A percentile compares a stretch with the other conserved stretches of the same genome.
phyloP scores from a whole-genome alignment of 2,888 invertebrate genomes.

The Torymus texanus region DNA sequence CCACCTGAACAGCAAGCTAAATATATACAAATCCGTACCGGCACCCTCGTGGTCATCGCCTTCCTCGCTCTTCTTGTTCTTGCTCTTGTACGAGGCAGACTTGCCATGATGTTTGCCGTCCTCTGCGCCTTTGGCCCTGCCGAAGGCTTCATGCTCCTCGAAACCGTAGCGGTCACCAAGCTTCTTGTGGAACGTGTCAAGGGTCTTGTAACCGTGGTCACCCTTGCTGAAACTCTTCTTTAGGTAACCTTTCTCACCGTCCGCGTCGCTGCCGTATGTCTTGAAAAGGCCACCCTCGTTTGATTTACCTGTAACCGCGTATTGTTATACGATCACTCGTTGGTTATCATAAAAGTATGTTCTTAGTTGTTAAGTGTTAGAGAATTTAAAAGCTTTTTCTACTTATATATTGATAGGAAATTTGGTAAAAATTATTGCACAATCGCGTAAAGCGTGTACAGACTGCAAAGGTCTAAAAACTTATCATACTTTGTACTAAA shows the following conservation, averaged over 20 bases:
- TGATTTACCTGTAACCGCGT: constrained; percentile 72
- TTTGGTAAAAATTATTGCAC: no score
- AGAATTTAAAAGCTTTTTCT: no score
- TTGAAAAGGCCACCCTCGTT: constrained; percentile 77
- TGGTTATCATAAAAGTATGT: no score
- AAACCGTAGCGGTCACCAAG: constrained; percentile 84
- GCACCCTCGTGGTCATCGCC: constrained; percentile 75
- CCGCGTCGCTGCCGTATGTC: constrained; percentile 80
- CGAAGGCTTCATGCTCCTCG: constrained; percentile 82
- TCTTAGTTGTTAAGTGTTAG: no score
- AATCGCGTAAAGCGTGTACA: no score
- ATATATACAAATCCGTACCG: constrained; percentile 64
- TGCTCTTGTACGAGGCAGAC: constrained; percentile 65
- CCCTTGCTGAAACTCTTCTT: constrained; percentile 81
- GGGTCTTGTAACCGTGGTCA: constrained; percentile 84
- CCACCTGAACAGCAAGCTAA: no score
- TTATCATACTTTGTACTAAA: no score
- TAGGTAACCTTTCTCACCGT: constrained; percentile 80
- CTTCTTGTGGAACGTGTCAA: constrained; percentile 84
- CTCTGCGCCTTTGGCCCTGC: constrained; percentile 74
- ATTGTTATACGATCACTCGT: background rate
- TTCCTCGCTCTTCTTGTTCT: constrained; percentile 69
- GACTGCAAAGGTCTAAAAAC: no score
- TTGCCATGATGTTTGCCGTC: constrained; percentile 56
- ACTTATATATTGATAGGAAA: no score